phyloP scores from a whole-genome alignment of 64 coral and sea anemone species.

The Pachyseris speciosa region DNA sequence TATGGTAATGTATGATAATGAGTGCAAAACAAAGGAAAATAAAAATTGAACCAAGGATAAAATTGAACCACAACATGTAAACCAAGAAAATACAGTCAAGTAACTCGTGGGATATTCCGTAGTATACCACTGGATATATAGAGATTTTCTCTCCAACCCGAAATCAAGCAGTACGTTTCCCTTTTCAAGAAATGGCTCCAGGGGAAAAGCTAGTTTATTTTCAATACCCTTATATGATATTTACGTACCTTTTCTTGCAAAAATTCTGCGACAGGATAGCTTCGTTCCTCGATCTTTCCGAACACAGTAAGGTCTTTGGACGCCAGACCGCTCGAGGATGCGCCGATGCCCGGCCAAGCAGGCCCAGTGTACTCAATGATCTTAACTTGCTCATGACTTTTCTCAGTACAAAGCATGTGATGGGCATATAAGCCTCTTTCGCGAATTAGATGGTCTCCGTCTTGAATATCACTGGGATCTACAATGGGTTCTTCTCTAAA shows the following conservation, averaged over 20 bases:
- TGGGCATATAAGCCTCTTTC: neutral
- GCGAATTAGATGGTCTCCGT: neutral
- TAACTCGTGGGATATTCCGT: too few relatives aligned
- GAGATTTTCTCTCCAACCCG: too few relatives aligned
- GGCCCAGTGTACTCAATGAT: neutral
- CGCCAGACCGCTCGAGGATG: neutral
- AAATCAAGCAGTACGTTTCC: too few relatives aligned
- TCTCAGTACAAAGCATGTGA: neutral
- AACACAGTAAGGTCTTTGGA: neutral
- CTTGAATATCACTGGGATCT: neutral
- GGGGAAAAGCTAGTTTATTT: too few relatives aligned
- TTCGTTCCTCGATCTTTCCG: neutral
- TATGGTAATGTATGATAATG: too few relatives aligned
- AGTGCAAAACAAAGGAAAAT: too few relatives aligned
- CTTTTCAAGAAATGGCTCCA: too few relatives aligned
- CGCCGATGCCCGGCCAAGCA: neutral
- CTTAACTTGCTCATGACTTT: neutral
- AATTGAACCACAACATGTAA: too few relatives aligned
- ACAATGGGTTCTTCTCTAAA: neutral
- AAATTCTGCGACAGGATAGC: neutral
- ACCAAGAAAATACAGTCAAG: too few relatives aligned
- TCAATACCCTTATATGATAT: neutral
- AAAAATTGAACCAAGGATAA: too few relatives aligned
- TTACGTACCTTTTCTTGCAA: neutral
- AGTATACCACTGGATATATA: too few relatives aligned